Conservation (phyloP, 2,888 invertebrate genomes). For the Tipula lateralis region DNA sequence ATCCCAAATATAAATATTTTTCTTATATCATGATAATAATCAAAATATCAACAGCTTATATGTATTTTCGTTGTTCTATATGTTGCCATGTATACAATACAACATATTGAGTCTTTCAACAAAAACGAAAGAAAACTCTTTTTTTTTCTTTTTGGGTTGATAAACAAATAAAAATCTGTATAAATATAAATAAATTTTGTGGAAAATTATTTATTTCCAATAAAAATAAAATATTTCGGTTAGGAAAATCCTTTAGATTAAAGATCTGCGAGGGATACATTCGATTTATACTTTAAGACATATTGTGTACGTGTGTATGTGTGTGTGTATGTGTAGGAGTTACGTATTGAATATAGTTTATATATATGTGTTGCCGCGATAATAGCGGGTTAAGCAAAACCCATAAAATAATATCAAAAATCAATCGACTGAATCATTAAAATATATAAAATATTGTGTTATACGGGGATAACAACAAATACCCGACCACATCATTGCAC, state of each 20-base stretch:
- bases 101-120: too few species aligned
- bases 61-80: too few species aligned
- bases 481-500: neutral
- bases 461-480: neutral
- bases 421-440: neutral
- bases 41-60: too few species aligned
- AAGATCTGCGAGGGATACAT: neutral
- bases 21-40: too few species aligned
- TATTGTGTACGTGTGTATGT: neutral
- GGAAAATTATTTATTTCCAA: neutral
- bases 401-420: neutral
- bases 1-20: too few species aligned
- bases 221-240: neutral
- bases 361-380: neutral
- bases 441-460: too few species aligned
- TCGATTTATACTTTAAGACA: neutral
- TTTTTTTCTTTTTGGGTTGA: neutral
- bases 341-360: neutral
- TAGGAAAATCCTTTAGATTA: neutral
- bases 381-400: neutral
- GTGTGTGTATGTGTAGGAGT: neutral
- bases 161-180: neutral
- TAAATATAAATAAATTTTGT: neutral
- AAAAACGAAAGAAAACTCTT: too few species aligned
- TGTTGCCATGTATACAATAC: too few species aligned